Base-by-base conservation (phyloP, 2,113 vertebrate genomes). In the Nerophis lumbriciformis region DNA sequence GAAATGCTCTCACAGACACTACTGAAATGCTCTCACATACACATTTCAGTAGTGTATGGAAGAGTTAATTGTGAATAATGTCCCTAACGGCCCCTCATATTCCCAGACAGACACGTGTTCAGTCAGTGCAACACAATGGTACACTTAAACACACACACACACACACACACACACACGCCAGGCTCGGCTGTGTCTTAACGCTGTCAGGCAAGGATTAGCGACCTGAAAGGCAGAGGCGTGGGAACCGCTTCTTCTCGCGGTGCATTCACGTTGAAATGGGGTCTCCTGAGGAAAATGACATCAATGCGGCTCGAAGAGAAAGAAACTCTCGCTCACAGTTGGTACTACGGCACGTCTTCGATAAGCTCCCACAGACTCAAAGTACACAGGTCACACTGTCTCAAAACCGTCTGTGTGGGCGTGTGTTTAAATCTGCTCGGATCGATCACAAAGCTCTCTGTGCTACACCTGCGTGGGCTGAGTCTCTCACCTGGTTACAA, bases 181-280 rank as follows among this genome's bases (percentile, higher is more conserved):
- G 42, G 42, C 42, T 5, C 12, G n/a, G 64, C 28, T 16, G 19
- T 68, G 53, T 53, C 36, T 45, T 63, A 28, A 52, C 62, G 68
- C 79, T 72, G 74, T 71, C 68, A 69, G 74, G 76, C 1, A 52
- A 67, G 76, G 83, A 87, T 87, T 87, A 87, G 68, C 42, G 58
- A 68, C 65, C 37, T 80, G 53, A 76, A 77, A 74, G 61, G 68
- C 76, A 1, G 65, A 81, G 69, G 80, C 78, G 75, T 87, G 81
- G 75, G 85, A 87, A 87, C 71, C 53, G 28, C 48, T 71, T 72
- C 69, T 61, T 69, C 56, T 73, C 61, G 5, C 19, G 1, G 49
- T 67, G 68, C 59, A 70, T 76, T 65, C 58, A 57, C 2, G 28
- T 28, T 64, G 44, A 72, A 76, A 69, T 71, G 56, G 28, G 65